A percentile compares a stretch with the other conserved stretches of the same genome.
These are phyloP conservation scores for Capitulum mitella DNA, from an alignment of 2,888 invertebrate genomes.

Conservation along the genomic window DNA sequence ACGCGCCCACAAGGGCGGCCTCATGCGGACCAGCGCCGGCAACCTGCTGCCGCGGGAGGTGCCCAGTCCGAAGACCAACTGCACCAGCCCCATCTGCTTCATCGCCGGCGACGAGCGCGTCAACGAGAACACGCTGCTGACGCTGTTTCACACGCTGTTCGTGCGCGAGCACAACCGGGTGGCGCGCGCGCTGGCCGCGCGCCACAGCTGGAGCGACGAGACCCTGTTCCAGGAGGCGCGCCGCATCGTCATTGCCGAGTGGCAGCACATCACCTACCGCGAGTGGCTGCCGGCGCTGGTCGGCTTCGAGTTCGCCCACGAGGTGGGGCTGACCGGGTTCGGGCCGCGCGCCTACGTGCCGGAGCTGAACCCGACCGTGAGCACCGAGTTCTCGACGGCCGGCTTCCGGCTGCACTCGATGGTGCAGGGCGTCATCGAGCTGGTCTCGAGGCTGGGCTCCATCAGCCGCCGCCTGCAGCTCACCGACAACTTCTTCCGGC, in stretches of 20 bases:
- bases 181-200: constrained; percentile 44
- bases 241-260: constrained; percentile 62
- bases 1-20: neutral
- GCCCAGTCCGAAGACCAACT: neutral
- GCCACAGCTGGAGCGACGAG: constrained; percentile 57
- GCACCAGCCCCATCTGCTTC: neutral
- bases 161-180: constrained; percentile 73
- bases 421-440: constrained; percentile 14
- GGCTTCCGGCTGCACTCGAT: constrained; percentile 9
- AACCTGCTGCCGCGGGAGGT: neutral
- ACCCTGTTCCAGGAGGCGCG: constrained; percentile 63
- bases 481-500: constrained; percentile 8
- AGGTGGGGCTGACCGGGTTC: neutral
- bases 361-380: neutral
- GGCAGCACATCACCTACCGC: constrained; percentile 68
- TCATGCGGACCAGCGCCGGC: neutral
- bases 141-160: constrained; percentile 55
- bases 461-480: neutral
- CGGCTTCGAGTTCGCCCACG: constrained; percentile 46
- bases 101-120: constrained; percentile 3
- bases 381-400: constrained; percentile 6
- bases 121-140: constrained; percentile 20
- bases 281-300: constrained; percentile 70
- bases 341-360: neutral
- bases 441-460: neutral